Evolutionary conservation across 2,797 vertebrate genomes (phyloP).

Genomic region (Mormyrops attenuatus): DNA sequence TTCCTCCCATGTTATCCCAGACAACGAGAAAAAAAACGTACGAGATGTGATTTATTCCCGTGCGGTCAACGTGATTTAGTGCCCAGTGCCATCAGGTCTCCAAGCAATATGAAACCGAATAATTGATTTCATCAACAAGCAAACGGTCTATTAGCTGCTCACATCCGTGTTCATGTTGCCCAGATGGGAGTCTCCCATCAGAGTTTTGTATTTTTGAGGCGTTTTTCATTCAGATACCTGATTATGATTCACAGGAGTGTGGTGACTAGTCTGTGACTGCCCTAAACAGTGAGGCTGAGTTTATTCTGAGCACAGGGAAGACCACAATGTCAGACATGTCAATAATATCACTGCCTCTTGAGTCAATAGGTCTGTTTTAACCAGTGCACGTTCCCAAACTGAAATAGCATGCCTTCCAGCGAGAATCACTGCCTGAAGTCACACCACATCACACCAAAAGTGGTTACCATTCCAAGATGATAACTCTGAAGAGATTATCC

Average conservation of each 20-base stretch:
- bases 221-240: not conserved
- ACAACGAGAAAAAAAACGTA: not conserved
- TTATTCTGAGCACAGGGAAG: not conserved
- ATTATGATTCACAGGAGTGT: not conserved
- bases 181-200: not conserved
- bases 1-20: not conserved
- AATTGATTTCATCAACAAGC: conserved; percentile 21
- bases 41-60: not conserved
- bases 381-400: not conserved
- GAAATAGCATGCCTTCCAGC: not conserved
- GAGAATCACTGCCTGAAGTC: not conserved
- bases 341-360: not conserved
- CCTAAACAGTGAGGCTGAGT: not conserved
- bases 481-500: not conserved
- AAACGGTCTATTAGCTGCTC: conserved; percentile 11
- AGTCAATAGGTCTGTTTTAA: not conserved
- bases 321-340: not conserved
- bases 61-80: not conserved
- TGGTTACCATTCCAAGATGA: not conserved
- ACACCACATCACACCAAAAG: not conserved
- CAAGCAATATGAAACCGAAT: conserved; percentile 9
- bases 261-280: not conserved
- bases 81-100: conserved; percentile 12
- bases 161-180: not conserved
- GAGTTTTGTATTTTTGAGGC: not conserved